Evolutionary conservation across 1,140 invertebrate genomes (phyloP).

Genomic region (Lepidurus arcticus): DNA sequence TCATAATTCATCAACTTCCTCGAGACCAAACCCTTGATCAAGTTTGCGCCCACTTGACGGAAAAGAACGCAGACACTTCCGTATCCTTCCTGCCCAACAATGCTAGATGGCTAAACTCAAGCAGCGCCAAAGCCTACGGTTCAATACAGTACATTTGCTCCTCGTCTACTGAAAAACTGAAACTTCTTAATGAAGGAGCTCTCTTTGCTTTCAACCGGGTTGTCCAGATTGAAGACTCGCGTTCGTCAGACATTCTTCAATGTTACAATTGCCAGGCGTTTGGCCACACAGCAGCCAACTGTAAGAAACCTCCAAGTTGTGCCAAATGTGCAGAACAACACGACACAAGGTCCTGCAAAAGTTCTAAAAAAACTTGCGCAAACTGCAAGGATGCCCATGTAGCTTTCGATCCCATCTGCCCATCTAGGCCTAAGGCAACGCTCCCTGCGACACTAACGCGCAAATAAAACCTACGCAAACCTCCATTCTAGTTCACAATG

Average conservation of each 20-base stretch:
- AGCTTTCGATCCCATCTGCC: background rate
- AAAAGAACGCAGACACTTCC: too few species aligned
- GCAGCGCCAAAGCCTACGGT: background rate
- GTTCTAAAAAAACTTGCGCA: background rate
- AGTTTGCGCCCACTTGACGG: too few species aligned
- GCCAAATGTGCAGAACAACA: constrained; percentile 22
- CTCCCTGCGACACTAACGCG: background rate
- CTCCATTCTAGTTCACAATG: background rate
- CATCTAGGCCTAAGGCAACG: background rate
- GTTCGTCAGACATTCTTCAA: background rate
- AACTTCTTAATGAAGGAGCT: background rate
- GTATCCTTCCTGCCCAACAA: background rate
- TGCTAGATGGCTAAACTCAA: background rate
- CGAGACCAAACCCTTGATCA: too few species aligned
- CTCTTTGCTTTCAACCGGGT: constrained; percentile 10
- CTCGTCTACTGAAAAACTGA: background rate
- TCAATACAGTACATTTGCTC: background rate
- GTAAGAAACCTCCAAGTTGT: background rate
- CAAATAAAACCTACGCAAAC: background rate
- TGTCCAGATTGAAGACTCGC: constrained; percentile 21
- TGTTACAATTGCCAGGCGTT: constrained; percentile 24
- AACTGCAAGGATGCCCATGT: constrained; percentile 13
- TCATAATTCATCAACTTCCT: too few species aligned
- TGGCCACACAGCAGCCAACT: constrained; percentile 5
- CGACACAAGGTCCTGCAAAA: constrained; percentile 16